Evolutionary conservation across 2,888 invertebrate genomes (phyloP).

Genomic region (Synanthedon formicaeformis): DNA sequence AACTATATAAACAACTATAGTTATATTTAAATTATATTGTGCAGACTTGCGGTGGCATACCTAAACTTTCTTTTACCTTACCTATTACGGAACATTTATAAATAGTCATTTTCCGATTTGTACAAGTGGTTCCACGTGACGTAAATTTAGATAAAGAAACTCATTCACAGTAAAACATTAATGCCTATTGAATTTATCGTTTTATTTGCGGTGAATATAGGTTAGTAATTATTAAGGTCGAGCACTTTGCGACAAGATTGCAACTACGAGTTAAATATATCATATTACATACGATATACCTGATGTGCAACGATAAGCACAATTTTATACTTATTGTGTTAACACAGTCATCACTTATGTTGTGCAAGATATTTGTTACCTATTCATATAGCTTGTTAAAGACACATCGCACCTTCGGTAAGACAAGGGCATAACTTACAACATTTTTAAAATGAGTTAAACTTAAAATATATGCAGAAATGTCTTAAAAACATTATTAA

Average conservation of each 20-base stretch:
- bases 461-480: no score
- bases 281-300: neutral
- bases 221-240: constrained; percentile 56
- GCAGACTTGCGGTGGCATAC: neutral
- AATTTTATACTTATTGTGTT: no score
- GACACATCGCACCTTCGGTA: no score
- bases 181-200: constrained; percentile 43
- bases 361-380: no score
- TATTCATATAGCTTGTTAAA: no score
- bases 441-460: no score
- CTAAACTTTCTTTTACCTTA: no score
- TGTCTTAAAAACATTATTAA: no score
- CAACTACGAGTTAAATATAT: neutral
- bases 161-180: neutral
- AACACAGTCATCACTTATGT: no score
- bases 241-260: constrained; percentile 12
- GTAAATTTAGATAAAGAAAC: neutral
- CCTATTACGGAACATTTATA: neutral
- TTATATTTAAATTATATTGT: neutral
- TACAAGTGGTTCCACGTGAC: neutral
- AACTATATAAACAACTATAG: neutral
- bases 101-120: neutral
- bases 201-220: constrained; percentile 41
- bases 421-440: no score
- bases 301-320: constrained; percentile 6